A percentile compares a stretch with the other conserved stretches of the same genome.
Conservation (phyloP, 2,888 invertebrate species). For the Marronus borbonicus region DNA sequence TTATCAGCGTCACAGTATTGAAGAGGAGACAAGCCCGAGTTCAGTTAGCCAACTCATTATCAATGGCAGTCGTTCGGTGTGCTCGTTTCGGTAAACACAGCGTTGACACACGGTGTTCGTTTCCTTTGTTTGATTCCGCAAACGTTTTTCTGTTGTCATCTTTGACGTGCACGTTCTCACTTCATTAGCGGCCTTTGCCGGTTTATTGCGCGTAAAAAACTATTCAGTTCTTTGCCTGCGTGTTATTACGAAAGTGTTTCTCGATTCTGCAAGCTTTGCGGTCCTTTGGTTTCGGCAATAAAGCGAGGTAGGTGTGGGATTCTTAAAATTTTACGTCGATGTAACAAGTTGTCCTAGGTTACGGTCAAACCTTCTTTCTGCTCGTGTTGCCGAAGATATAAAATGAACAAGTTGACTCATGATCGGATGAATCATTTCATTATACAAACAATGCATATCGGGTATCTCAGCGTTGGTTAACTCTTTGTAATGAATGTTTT, state of each 20-base stretch:
- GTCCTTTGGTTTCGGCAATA: not conserved
- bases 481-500: slow-evolving; percentile 21
- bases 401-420: slow-evolving; percentile 19
- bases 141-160: slow-evolving; percentile 23
- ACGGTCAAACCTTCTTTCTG: not conserved
- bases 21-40: slow-evolving; percentile 17
- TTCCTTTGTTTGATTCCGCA: slow-evolving; percentile 33
- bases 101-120: not conserved
- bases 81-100: not conserved
- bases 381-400: not conserved
- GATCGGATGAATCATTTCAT: not conserved
- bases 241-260: not conserved
- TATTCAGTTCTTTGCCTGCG: slow-evolving; percentile 1
- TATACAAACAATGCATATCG: not conserved
- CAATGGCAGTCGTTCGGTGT: slow-evolving; percentile 21
- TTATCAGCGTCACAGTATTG: slow-evolving; percentile 9
- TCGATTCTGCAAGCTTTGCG: not conserved
- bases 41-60: slow-evolving; percentile 31
- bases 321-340: slow-evolving; percentile 26
- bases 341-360: slow-evolving; percentile 10
- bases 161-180: slow-evolving; percentile 26
- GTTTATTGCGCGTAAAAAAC: slow-evolving; percentile 14
- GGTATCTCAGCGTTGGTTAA: not conserved
- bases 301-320: slow-evolving; percentile 6
- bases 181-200: slow-evolving; percentile 8